phyloP scores from a whole-genome alignment of 2,888 invertebrate species.

The Eubasilissa splendida region DNA sequence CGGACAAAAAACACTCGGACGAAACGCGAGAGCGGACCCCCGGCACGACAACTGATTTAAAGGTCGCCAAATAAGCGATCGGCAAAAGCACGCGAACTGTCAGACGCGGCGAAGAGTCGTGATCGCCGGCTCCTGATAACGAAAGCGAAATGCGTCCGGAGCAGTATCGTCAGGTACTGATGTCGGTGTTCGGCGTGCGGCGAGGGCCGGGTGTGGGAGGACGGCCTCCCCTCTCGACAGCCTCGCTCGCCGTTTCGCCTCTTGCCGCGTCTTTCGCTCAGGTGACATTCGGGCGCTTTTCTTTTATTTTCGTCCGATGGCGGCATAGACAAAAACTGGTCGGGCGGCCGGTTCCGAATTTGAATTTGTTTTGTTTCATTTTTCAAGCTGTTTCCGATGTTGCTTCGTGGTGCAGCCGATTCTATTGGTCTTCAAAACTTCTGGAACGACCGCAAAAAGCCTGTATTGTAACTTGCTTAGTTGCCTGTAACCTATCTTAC shows the following conservation, averaged over 20 bases:
- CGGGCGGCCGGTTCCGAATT: not conserved
- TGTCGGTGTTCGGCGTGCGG: slow-evolving; percentile 1
- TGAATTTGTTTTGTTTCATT: not conserved
- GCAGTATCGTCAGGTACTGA: slow-evolving; percentile 14
- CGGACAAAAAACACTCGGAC: not conserved
- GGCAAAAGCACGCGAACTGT: not conserved
- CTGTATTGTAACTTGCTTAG: no score
- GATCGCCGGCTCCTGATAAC: not conserved
- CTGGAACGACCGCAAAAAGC: no score
- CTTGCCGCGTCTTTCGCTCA: slow-evolving; percentile 35
- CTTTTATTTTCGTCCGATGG: slow-evolving; percentile 26
- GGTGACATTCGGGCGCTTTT: slow-evolving; percentile 32
- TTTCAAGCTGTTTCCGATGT: not conserved
- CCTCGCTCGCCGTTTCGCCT: slow-evolving; percentile 15
- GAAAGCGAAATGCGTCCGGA: slow-evolving; percentile 9
- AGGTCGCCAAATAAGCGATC: not conserved
- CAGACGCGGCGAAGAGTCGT: not conserved
- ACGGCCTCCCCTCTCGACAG: slow-evolving; percentile 7
- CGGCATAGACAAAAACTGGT: slow-evolving; percentile 15
- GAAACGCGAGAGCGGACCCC: not conserved
- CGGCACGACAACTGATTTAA: not conserved
- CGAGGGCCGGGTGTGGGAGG: slow-evolving; percentile 17
- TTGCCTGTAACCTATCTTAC: no score
- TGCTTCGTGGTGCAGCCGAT: not conserved
- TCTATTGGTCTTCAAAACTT: no score